Evolutionary conservation across 2,113 vertebrate genomes (phyloP), one percentile per base, ranked within the genome.

Genomic region (Epinephelus fuscoguttatus): DNA sequence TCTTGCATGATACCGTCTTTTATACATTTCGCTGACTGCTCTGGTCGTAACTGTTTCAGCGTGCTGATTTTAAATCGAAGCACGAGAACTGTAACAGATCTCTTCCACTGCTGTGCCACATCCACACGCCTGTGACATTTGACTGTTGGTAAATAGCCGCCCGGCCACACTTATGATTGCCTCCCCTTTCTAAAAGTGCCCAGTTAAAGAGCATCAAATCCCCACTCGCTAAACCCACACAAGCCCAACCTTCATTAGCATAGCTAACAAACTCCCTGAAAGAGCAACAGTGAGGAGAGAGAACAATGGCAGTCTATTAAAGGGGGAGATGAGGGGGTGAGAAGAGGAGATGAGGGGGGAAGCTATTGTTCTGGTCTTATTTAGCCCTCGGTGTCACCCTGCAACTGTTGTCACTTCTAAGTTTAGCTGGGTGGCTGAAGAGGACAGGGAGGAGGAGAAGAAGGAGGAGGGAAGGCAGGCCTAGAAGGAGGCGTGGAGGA

Each of bases 341-440:
- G 81, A 45, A 57, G 76, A 69, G 84, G 75, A 59, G 59, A 56
- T 60, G 55, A 37, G 62, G 52, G 71, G 73, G 59, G 47, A 23
- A 18, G 86, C 88, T 91, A 94, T 95, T 94, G 94, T 95, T 88
- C 92, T 91, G 87, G 70, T 89, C 89, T 84, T 88, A 93, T 94
- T 94, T 95, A 95, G 93, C 87, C 77, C 75, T 86, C 77, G 89
- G 90, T 92, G 92, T 94, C 92, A 94, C 88, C 87, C 82, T 92
- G 92, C 91, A 94, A 94, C 95, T 95, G 95, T 94, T 95, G 93
- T 94, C 94, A 94, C 93, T 73, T 95, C 95, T 95, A 95, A 94
- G 90, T 96, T 95, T 95, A 95, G 95, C 91, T 11, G 59, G 78
- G 90, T 53, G 63, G 79, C 90, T 88, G 85, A 90, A 92, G 90